These are phyloP conservation scores for Drosophila melanosoma DNA, from an alignment of 2,888 invertebrate species.

Conservation along the genomic window DNA sequence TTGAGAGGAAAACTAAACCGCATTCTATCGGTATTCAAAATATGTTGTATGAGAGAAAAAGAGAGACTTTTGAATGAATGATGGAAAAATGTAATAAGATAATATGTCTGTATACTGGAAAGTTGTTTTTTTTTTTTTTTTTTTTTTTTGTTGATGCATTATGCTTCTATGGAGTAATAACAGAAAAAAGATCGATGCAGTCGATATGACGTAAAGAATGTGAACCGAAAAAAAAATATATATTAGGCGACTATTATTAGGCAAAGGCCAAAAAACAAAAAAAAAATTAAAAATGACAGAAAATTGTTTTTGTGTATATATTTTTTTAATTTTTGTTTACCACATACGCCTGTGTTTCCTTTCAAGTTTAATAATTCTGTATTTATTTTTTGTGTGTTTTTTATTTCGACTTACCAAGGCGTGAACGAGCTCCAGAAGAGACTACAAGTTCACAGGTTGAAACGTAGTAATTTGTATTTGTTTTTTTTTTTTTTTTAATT, in stretches of 20 bases:
- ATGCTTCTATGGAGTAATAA: slow-evolving; percentile 40
- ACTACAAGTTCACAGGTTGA: slow-evolving; percentile 87
- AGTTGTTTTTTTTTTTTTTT: slow-evolving; percentile 10
- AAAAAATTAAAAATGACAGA: slow-evolving; percentile 9
- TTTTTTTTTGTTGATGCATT: slow-evolving; percentile 41
- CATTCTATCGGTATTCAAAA: slow-evolving; percentile 3
- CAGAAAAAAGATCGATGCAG: slow-evolving; percentile 49
- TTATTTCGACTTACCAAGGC: slow-evolving; percentile 97
- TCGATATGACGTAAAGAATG: slow-evolving; percentile 29
- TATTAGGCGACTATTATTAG: slow-evolving; percentile 41
- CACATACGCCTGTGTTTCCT: slow-evolving; percentile 65
- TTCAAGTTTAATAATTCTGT: slow-evolving; percentile 56
- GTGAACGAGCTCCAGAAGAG: slow-evolving; percentile 99
- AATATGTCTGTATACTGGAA: slow-evolving; percentile 44
- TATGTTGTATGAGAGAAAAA: slow-evolving; percentile 7
- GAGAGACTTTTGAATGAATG: slow-evolving; percentile 6
- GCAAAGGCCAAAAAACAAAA: slow-evolving; percentile 36
- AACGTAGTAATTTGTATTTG: slow-evolving; percentile 67
- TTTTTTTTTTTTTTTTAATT: slow-evolving; percentile 46
- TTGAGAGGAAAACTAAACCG: slow-evolving; percentile 1
- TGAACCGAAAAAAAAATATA: slow-evolving; percentile 34
- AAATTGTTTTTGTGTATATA: slow-evolving; percentile 15
- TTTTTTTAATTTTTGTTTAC: slow-evolving; percentile 40
- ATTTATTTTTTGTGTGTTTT: slow-evolving; percentile 56
- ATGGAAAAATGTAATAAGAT: slow-evolving; percentile 2